These are phyloP conservation scores for Brachionus angularis DNA, from an alignment of 1,140 invertebrate genomes.

Conservation along the genomic window DNA sequence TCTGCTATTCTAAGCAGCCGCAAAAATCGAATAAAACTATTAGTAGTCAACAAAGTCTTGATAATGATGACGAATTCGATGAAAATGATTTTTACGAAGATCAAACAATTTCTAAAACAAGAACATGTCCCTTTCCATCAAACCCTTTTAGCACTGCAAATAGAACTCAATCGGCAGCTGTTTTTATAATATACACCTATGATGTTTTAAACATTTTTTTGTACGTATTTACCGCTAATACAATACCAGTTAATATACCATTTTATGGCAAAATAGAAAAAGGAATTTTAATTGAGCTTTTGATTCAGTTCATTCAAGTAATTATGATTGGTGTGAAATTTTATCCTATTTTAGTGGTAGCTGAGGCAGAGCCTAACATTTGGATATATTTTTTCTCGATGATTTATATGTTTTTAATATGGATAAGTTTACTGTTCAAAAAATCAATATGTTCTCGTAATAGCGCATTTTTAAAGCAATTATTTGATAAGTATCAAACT, in stretches of 20 bases:
- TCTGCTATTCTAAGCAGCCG: too few relatives aligned
- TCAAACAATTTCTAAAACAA: neutral
- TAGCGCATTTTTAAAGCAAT: conserved; percentile 10
- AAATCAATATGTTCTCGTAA: conserved; percentile 26
- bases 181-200: conserved; percentile 34
- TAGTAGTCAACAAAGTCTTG: neutral
- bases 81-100: too few relatives aligned
- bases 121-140: conserved; percentile 31
- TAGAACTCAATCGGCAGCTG: conserved; percentile 22
- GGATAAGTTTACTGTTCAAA: neutral
- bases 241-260: conserved; percentile 12
- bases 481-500: neutral
- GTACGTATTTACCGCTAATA: conserved; percentile 16
- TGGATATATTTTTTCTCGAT: conserved; percentile 9
- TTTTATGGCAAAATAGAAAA: conserved; percentile 15
- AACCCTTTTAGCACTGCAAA: conserved; percentile 28
- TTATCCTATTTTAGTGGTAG: conserved; percentile 30
- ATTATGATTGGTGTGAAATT: conserved; percentile 33
- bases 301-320: conserved; percentile 35
- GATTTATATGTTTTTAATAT: conserved; percentile 19
- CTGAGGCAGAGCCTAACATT: conserved; percentile 13
- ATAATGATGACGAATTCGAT: conserved; percentile 24
- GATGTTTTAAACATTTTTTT: conserved; percentile 36
- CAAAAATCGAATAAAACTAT: too few relatives aligned
- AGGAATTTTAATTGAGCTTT: conserved; percentile 1